Conservation (phyloP, 2,797 vertebrate genomes). For the Microctenopoma stevenorrisi region DNA sequence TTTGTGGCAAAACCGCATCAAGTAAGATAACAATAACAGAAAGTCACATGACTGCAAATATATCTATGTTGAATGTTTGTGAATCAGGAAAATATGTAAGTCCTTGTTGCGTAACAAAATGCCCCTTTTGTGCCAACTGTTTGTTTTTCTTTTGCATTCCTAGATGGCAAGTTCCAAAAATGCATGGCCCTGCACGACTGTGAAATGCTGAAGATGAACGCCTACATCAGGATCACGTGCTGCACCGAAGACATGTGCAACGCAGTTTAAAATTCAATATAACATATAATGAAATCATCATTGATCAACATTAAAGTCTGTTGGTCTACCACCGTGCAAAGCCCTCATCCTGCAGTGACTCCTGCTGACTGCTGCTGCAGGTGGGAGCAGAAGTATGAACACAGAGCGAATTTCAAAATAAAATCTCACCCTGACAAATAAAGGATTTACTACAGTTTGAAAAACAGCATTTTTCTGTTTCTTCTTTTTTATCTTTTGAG, state of each 20-base stretch:
- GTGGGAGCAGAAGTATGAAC: constrained; percentile 4
- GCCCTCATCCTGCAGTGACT: constrained; percentile 3
- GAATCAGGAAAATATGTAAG: neutral
- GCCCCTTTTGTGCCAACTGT: neutral
- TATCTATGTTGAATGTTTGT: neutral
- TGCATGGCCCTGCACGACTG: constrained; percentile 79
- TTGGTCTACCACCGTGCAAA: neutral
- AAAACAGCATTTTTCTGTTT: neutral
- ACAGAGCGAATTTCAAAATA: constrained; percentile 1
- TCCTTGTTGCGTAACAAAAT: constrained; percentile 1
- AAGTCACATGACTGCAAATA: neutral
- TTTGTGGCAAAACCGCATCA: neutral
- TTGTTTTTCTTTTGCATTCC: neutral
- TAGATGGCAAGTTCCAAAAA: constrained; percentile 79
- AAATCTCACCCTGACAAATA: constrained; percentile 17
- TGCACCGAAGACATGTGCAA: constrained; percentile 80
- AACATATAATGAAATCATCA: neutral
- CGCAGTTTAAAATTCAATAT: constrained; percentile 37
- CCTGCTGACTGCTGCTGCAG: constrained; percentile 17
- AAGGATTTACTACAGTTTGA: constrained; percentile 10
- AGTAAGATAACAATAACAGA: neutral
- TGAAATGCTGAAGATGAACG: constrained; percentile 67
- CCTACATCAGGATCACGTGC: constrained; percentile 75
- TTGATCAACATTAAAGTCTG: neutral
- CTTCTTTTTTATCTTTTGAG: constrained; percentile 1